Conservation (phyloP, 2,113 vertebrate genomes). For the Campylorhamphus procurvoides region DNA sequence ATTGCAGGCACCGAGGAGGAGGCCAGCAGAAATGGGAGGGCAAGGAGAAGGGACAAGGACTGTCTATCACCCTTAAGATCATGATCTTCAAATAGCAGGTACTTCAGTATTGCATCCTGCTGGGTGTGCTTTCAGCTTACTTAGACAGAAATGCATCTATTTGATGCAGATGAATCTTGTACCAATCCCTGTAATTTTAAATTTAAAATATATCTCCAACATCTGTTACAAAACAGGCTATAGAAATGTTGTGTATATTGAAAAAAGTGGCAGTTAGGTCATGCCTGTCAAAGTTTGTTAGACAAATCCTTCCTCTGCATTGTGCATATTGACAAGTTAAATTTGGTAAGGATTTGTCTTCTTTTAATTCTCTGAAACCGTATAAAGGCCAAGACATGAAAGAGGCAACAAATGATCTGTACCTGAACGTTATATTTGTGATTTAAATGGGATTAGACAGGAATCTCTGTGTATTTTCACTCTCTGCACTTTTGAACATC, state of each 20-base stretch:
- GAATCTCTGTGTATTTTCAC: neutral
- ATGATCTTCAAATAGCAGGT: neutral
- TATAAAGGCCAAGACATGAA: neutral
- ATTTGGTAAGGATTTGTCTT: conserved; percentile 1
- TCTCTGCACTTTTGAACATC: neutral
- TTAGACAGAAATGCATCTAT: neutral
- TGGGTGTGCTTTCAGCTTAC: neutral
- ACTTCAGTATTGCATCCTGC: neutral
- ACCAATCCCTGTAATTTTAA: neutral
- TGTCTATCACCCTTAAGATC: neutral
- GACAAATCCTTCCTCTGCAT: neutral
- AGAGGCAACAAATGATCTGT: neutral
- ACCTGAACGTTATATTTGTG: neutral
- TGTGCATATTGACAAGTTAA: neutral
- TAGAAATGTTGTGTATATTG: neutral
- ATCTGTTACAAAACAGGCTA: neutral
- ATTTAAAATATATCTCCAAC: neutral
- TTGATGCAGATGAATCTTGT: neutral
- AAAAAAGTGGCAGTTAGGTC: neutral
- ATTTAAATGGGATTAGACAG: neutral
- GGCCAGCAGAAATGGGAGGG: neutral
- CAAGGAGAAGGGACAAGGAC: neutral
- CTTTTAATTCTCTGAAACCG: neutral
- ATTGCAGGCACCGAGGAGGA: neutral
- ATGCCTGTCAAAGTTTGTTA: neutral